Conservation (phyloP, 2,113 vertebrate species). For the Halichoeres trimaculatus region DNA sequence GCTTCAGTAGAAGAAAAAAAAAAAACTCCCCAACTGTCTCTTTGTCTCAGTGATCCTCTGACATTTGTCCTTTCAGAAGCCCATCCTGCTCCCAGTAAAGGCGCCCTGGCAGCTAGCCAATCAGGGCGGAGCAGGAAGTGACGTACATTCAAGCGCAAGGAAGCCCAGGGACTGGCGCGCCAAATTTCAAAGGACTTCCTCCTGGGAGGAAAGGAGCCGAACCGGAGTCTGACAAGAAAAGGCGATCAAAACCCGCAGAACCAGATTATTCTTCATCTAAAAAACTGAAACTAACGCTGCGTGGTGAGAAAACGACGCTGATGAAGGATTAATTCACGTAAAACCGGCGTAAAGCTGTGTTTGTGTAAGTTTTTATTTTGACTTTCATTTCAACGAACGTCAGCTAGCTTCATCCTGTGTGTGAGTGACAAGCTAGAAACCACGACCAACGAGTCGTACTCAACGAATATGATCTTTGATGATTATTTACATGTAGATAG, state of each 20-base stretch:
- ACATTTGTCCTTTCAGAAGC: background rate
- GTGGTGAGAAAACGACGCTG: accelerated
- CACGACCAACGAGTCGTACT: accelerated
- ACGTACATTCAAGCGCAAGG: conserved; percentile 63
- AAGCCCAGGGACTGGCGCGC: conserved; percentile 79
- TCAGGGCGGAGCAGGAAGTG: conserved; percentile 71
- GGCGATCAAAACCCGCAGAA: conserved; percentile 10
- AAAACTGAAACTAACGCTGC: accelerated
- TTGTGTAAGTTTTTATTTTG: conserved; percentile 48
- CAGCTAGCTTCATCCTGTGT: conserved; percentile 39
- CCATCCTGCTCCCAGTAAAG: conserved; percentile 20
- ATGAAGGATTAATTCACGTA: background rate
- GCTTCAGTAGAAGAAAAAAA: too few relatives aligned
- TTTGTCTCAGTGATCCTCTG: background rate
- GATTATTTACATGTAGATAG: accelerated
- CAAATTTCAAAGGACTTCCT: conserved; percentile 91
- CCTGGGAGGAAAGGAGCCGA: conserved; percentile 64
- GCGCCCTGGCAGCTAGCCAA: conserved; percentile 64
- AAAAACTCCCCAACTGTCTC: too few relatives aligned
- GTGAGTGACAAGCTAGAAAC: background rate
- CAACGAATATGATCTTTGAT: accelerated
- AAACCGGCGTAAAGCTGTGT: background rate
- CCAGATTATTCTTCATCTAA: accelerated
- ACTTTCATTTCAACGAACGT: conserved; percentile 46
- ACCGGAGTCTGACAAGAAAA: background rate